Conservation (phyloP, 2,888 invertebrate genomes). For the Drosophila conformis region DNA sequence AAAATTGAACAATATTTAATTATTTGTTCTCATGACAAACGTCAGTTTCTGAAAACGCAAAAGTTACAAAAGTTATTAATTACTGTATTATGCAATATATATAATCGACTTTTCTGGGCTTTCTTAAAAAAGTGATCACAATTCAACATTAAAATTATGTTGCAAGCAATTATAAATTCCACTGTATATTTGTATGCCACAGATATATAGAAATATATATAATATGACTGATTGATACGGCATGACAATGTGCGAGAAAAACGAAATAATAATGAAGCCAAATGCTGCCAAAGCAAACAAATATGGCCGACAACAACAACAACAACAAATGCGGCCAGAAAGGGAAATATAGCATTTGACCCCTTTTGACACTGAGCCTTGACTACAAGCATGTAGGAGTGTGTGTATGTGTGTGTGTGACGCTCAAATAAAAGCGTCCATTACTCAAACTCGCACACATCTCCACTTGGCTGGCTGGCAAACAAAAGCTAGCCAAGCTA, state of each 20-base stretch:
- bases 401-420: constrained; percentile 35
- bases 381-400: constrained; percentile 5
- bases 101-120: background rate
- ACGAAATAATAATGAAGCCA: constrained; percentile 62
- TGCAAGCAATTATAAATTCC: background rate
- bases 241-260: constrained; percentile 55
- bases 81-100: background rate
- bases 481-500: constrained; percentile 61
- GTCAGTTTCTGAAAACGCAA: background rate
- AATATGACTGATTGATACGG: constrained; percentile 76
- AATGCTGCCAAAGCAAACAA: constrained; percentile 65
- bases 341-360: constrained; percentile 71
- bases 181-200: constrained; percentile 4
- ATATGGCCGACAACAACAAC: constrained; percentile 56
- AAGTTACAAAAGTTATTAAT: background rate
- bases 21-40: background rate
- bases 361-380: constrained; percentile 77
- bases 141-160: background rate
- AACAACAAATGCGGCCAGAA: constrained; percentile 10
- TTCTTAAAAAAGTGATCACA: background rate
- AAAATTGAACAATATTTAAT: background rate
- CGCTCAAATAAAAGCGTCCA: constrained; percentile 80
- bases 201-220: constrained; percentile 10
- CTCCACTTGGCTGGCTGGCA: constrained; percentile 39
- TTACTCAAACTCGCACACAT: constrained; percentile 71